A percentile compares a stretch with the other conserved stretches of the same genome.
These are phyloP conservation scores for Megaceryle maxima DNA, from an alignment of 2,113 vertebrate species.

Conservation along the genomic window DNA sequence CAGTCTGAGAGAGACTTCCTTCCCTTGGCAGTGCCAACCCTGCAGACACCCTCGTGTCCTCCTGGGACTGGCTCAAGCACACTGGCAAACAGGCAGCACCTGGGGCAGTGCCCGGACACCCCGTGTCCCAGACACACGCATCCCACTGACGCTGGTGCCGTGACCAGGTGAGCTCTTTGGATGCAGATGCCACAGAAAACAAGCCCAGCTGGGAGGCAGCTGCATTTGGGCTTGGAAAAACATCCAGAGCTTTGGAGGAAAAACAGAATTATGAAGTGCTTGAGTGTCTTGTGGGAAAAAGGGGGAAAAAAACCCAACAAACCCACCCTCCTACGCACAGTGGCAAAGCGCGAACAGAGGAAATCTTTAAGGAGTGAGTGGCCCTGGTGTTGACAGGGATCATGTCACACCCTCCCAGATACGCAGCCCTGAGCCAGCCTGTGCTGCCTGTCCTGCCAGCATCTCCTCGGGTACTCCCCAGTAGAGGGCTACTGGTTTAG, in stretches of 20 bases:
- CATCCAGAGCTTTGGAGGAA: not conserved
- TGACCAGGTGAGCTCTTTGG: not conserved
- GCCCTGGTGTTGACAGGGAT: slow-evolving; percentile 29
- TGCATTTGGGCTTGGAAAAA: not conserved
- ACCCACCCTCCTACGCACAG: slow-evolving; percentile 1
- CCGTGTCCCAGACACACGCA: accelerated
- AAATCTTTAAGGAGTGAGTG: not conserved
- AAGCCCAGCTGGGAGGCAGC: slow-evolving; percentile 9
- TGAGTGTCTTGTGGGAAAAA: not conserved
- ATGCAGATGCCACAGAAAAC: not conserved
- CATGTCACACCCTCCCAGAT: not conserved
- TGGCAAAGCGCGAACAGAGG: not conserved
- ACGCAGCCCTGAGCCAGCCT: not conserved
- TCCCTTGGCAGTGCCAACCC: not conserved
- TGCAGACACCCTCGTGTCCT: not conserved
- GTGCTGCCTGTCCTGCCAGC: not conserved
- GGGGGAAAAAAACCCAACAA: not conserved
- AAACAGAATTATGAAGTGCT: not conserved
- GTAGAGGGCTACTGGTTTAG: not conserved
- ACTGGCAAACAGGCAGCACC: not conserved
- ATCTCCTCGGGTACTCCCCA: not conserved
- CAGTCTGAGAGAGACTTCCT: not conserved
- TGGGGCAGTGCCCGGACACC: not conserved
- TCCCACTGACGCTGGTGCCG: accelerated
- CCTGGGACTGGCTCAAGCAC: accelerated